phyloP scores from a whole-genome alignment of 2,113 vertebrate species.

The Alectura lathami region DNA sequence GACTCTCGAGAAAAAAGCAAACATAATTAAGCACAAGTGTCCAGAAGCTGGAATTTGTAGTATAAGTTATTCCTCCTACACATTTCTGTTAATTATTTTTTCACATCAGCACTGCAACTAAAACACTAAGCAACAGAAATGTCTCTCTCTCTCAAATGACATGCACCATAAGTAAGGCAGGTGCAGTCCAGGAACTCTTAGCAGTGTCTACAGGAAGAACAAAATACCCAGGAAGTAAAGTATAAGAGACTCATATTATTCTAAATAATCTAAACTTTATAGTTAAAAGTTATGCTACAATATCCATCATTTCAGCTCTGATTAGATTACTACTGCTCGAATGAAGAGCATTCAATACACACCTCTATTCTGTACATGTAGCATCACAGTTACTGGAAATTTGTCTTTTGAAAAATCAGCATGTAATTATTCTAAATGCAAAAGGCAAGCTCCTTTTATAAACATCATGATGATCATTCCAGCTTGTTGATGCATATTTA shows the following conservation, averaged over 20 bases:
- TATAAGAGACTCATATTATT: neutral
- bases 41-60: neutral
- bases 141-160: neutral
- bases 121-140: neutral
- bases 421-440: slow-evolving; percentile 13
- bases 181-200: neutral
- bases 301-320: neutral
- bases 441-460: neutral
- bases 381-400: neutral
- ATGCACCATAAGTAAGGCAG: neutral
- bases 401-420: neutral
- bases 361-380: neutral
- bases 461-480: neutral
- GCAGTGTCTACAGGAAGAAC: neutral
- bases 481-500: slow-evolving; percentile 19
- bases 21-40: neutral
- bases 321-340: neutral
- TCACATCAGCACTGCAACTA: neutral
- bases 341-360: neutral
- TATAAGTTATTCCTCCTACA: neutral
- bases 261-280: neutral
- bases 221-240: neutral
- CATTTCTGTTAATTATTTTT: neutral
- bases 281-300: neutral
- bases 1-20: neutral